phyloP scores from a whole-genome alignment of 2,113 vertebrate species.

The Piprites chloris region DNA sequence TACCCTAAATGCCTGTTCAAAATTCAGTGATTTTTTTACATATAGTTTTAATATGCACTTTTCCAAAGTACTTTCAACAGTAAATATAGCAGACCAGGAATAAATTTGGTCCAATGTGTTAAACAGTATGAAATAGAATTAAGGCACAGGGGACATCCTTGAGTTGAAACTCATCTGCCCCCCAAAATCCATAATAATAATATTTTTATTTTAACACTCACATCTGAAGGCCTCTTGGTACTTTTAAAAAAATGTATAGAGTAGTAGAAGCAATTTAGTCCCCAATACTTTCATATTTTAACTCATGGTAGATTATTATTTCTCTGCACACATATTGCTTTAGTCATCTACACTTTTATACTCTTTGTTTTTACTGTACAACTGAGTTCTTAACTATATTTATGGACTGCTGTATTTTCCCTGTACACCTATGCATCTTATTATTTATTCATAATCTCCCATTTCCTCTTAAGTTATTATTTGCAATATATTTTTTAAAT shows the following conservation, averaged over 20 bases:
- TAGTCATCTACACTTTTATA: conserved; percentile 59
- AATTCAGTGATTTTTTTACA: conserved; percentile 42
- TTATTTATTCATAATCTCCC: conserved; percentile 50
- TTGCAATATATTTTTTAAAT: background rate
- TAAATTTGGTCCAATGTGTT: conserved; percentile 30
- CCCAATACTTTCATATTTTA: conserved; percentile 24
- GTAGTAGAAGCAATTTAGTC: conserved; percentile 60
- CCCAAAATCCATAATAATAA: conserved; percentile 55
- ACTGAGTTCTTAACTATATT: conserved; percentile 36
- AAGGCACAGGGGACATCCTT: background rate
- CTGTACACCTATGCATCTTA: conserved; percentile 6
- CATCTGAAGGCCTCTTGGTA: conserved; percentile 47
- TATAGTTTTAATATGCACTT: conserved; percentile 1
- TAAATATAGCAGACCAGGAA: conserved; percentile 37
- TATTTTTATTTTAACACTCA: conserved; percentile 48
- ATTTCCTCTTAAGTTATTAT: conserved; percentile 8
- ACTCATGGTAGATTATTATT: conserved; percentile 49
- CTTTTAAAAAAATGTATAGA: conserved; percentile 50
- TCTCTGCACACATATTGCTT: conserved; percentile 50
- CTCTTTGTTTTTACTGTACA: conserved; percentile 20
- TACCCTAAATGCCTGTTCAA: background rate
- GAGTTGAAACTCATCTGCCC: conserved; percentile 29
- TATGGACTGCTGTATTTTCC: conserved; percentile 41
- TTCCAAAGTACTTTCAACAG: conserved; percentile 29
- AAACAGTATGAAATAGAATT: background rate